Percentiles rank a stretch among this genome's conserved stretches.
Evolutionary conservation across 2,113 vertebrate genomes (phyloP).

Genomic region (Phylloscopus whistleri): DNA sequence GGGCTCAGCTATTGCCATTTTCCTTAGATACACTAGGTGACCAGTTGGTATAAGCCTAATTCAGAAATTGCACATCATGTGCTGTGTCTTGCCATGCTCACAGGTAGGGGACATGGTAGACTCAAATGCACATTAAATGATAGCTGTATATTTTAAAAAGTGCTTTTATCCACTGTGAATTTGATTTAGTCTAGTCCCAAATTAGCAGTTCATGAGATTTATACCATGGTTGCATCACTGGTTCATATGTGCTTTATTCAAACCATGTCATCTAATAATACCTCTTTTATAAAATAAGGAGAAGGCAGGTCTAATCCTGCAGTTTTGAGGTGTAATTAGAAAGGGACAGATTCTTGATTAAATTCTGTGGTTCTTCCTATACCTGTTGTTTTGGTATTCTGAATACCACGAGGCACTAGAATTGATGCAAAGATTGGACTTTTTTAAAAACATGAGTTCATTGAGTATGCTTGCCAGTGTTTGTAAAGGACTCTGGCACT

Average conservation of each 20-base stretch:
- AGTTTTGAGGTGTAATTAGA: background rate
- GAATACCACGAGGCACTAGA: background rate
- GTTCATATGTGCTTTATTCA: background rate
- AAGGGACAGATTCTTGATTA: background rate
- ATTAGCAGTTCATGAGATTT: background rate
- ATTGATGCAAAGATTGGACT: background rate
- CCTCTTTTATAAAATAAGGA: background rate
- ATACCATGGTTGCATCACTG: background rate
- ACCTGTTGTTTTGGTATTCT: background rate
- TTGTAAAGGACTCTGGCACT: constrained; percentile 41
- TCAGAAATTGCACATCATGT: background rate
- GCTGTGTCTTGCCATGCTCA: background rate
- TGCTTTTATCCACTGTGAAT: background rate
- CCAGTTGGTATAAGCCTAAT: background rate
- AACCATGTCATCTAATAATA: background rate
- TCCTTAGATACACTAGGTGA: background rate
- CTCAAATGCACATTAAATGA: background rate
- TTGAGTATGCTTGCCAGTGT: background rate
- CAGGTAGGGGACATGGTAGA: too few relatives aligned
- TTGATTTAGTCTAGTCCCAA: background rate
- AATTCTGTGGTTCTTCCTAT: background rate
- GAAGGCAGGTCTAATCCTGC: background rate
- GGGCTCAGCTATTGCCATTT: background rate
- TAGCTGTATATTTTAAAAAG: background rate
- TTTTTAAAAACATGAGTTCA: background rate